A percentile compares a stretch with the other conserved stretches of the same genome.
These are phyloP conservation scores for Lycaena phlaeas DNA, from an alignment of 2,888 invertebrate genomes.

Conservation along the genomic window DNA sequence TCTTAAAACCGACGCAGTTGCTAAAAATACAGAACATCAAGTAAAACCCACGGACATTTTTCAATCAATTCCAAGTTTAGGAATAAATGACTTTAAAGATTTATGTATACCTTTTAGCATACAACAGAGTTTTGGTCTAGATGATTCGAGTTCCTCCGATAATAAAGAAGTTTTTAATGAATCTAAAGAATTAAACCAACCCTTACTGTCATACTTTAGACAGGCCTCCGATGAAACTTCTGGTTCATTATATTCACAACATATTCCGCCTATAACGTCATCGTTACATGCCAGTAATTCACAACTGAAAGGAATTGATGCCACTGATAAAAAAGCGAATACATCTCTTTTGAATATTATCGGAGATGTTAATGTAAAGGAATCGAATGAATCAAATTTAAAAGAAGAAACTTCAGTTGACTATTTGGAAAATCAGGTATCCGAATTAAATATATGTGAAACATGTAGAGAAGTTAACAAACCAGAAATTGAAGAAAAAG, in stretches of 20 bases:
- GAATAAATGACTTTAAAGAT: conserved; percentile 7
- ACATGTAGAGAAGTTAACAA: conserved; percentile 49
- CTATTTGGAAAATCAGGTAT: conserved; percentile 20
- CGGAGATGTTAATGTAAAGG: background rate
- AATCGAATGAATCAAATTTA: background rate
- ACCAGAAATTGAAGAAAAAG: conserved; percentile 30
- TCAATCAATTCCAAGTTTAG: conserved; percentile 5
- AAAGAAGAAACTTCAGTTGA: conserved; percentile 12
- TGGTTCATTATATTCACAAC: background rate
- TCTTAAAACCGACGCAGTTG: background rate
- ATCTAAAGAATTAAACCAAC: background rate
- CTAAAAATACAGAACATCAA: background rate
- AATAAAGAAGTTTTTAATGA: conserved; percentile 8
- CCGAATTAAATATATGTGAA: conserved; percentile 49
- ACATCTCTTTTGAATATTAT: too few relatives aligned
- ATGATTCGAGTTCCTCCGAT: background rate
- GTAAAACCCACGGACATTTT: conserved; percentile 5
- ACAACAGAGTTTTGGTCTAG: background rate
- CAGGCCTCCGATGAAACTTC: conserved; percentile 1
- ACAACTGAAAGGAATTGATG: background rate
- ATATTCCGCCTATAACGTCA: background rate
- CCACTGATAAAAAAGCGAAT: too few relatives aligned
- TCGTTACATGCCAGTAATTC: background rate
- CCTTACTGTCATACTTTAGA: background rate
- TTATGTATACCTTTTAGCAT: conserved; percentile 6